phyloP scores from a whole-genome alignment of 2,797 vertebrate genomes.

The Nyctalus aviator region DNA sequence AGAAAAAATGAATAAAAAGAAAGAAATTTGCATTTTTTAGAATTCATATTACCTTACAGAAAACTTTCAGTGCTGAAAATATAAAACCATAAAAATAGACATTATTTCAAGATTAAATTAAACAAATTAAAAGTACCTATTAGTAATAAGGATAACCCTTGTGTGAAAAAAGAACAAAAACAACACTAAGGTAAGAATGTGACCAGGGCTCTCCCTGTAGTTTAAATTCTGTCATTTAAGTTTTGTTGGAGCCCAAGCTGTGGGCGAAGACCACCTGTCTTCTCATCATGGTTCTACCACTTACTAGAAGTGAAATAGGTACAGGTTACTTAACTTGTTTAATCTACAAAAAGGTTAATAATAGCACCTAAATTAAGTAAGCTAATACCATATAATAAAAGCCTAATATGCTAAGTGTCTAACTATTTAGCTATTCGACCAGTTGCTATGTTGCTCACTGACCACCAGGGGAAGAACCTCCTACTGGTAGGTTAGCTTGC shows the following conservation, averaged over 20 bases:
- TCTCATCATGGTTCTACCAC: background rate
- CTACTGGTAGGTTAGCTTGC: too few species aligned
- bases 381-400: background rate
- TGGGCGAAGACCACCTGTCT: background rate
- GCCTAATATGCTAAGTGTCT: too few species aligned
- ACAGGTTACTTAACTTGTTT: background rate
- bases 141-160: background rate
- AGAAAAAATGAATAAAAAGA: background rate
- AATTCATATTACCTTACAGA: background rate
- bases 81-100: background rate
- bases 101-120: background rate
- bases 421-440: too few species aligned
- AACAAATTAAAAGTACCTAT: background rate
- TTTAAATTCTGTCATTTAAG: background rate
- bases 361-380: background rate
- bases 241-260: background rate
- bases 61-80: background rate
- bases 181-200: background rate
- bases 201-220: background rate
- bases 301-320: background rate
- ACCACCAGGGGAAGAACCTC: too few species aligned
- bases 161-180: background rate
- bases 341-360: background rate
- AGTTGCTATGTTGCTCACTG: too few species aligned
- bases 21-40: background rate